These are phyloP conservation scores for Drosophila saltans DNA, from an alignment of 1,140 invertebrate genomes.

Conservation along the genomic window DNA sequence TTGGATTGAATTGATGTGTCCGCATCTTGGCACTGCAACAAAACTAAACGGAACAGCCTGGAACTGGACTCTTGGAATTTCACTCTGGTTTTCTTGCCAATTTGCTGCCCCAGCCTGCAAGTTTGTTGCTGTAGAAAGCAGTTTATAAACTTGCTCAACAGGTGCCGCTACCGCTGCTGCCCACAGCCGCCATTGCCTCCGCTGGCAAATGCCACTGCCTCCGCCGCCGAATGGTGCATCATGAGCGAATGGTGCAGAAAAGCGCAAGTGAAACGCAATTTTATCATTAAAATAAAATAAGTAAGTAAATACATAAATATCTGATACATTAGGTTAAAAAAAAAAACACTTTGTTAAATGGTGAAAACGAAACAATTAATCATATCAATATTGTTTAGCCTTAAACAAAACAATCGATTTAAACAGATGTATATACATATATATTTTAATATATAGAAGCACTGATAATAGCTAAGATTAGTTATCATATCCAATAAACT, in stretches of 20 bases:
- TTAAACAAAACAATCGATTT: too few species aligned
- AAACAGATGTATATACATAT: too few species aligned
- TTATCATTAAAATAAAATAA: constrained; percentile 10
- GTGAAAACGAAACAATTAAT: not conserved
- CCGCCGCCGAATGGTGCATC: too few species aligned
- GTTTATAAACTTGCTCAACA: constrained; percentile 11
- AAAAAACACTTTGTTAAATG: not conserved
- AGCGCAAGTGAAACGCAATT: constrained; percentile 12
- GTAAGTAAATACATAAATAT: constrained; percentile 11
- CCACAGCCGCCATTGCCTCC: not conserved
- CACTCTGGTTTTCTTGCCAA: constrained; percentile 13
- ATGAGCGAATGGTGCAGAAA: not conserved
- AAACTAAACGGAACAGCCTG: constrained; percentile 2
- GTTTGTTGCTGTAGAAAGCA: not conserved
- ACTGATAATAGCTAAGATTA: too few species aligned
- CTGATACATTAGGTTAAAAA: not conserved
- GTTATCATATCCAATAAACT: too few species aligned
- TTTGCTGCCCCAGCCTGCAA: not conserved
- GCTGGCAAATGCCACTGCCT: too few species aligned
- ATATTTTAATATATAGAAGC: too few species aligned
- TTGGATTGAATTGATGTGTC: constrained; percentile 6
- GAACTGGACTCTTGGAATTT: constrained; percentile 13
- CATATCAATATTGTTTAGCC: too few species aligned
- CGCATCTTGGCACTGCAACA: not conserved
- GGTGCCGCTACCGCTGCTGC: not conserved